Percentiles rank a stretch among this genome's conserved stretches.
These are phyloP conservation scores for Procapra przewalskii DNA, from an alignment of 2,113 vertebrate genomes.

Conservation along the genomic window DNA sequence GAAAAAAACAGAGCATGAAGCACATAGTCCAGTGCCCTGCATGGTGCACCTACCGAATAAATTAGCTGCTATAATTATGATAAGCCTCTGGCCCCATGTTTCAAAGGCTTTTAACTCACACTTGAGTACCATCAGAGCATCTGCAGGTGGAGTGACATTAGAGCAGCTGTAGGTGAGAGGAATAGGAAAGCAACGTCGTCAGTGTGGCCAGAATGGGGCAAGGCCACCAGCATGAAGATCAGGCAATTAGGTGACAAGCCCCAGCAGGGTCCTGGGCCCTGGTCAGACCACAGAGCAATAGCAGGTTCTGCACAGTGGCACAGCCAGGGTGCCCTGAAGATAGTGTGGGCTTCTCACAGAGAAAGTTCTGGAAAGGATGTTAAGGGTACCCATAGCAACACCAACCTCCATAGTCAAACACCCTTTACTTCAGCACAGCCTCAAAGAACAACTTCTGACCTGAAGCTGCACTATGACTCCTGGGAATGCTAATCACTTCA, in stretches of 20 bases:
- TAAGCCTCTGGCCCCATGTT: not conserved
- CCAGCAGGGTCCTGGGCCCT: not conserved
- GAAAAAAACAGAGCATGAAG: not conserved
- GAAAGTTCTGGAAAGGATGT: not conserved
- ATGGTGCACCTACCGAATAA: not conserved
- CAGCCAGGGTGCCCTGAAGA: not conserved
- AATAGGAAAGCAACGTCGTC: not conserved
- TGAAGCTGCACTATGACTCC: too few relatives aligned
- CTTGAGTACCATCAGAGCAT: not conserved
- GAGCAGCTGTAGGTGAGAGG: not conserved
- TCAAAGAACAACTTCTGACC: not conserved
- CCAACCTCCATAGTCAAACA: too few relatives aligned
- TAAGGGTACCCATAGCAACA: too few relatives aligned
- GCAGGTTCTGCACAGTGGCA: not conserved
- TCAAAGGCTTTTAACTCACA: not conserved
- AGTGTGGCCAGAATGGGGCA: not conserved
- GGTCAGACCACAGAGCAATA: not conserved
- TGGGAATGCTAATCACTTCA: too few relatives aligned
- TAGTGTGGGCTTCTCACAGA: not conserved
- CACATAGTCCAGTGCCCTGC: not conserved
- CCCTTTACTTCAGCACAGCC: not conserved
- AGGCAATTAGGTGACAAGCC: not conserved
- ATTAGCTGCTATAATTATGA: not conserved
- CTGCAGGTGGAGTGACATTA: not conserved
- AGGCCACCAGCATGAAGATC: not conserved